Conservation (phyloP, 2,797 vertebrate species). For the Clarias fuscus region DNA sequence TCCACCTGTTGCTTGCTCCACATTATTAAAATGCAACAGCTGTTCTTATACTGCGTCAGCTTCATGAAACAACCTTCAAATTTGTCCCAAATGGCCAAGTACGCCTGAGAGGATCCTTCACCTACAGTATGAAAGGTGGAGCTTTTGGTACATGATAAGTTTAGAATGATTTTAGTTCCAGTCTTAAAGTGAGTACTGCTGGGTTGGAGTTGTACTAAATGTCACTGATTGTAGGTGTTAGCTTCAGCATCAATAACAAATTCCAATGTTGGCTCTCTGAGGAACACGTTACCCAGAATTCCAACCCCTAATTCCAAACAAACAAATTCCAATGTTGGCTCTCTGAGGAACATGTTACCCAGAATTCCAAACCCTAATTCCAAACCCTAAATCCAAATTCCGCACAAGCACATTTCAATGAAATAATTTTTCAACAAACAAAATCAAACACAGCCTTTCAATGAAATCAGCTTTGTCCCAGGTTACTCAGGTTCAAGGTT, state of each 20-base stretch:
- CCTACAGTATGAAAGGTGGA: background rate
- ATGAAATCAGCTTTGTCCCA: no score
- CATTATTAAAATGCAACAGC: background rate
- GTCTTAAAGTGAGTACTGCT: background rate
- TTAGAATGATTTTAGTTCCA: background rate
- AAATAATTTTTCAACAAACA: no score
- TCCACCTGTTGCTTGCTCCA: background rate
- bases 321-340: constrained; percentile 19
- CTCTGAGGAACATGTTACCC: constrained; percentile 28
- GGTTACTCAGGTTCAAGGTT: no score
- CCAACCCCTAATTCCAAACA: no score
- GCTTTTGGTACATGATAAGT: background rate
- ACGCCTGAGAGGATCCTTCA: background rate
- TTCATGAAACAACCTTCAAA: background rate
- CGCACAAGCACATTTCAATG: background rate
- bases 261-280: background rate
- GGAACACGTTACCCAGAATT: constrained; percentile 43
- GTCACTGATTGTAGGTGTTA: background rate
- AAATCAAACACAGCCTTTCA: no score
- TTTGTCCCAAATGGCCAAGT: background rate
- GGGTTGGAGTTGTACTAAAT: background rate
- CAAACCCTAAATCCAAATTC: no score
- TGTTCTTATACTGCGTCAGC: background rate
- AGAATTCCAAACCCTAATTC: no score
- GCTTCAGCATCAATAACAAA: constrained; percentile 1